Base-by-base conservation (phyloP, 2,797 vertebrate genomes). In the Tauraco hartlaubi region DNA sequence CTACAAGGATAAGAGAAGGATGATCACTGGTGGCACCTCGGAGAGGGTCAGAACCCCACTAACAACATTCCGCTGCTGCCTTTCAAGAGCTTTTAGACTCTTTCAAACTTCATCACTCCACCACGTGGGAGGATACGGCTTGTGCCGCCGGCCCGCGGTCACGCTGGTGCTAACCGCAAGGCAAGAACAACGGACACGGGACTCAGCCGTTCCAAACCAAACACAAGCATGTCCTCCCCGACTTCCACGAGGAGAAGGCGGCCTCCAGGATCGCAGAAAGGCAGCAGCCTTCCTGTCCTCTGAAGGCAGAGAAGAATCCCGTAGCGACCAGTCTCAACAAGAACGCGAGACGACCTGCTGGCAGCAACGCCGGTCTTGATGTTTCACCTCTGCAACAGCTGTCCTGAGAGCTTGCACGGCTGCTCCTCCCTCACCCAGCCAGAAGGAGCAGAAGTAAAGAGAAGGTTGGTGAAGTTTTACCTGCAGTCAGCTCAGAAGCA, bases 1-100 rank as follows among this genome's bases (percentile, higher is more conserved):
- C 99, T 99, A 91, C 64, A 97, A 95, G 89, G 67, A 64, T 69
- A 83, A 91, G 94, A 93, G 63, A 95, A 94, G 29, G 20, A 56
- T 1, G 16, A 18, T 81, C 74, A 94, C 20, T 1, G 49, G 15
- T 23, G 33, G 85, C 49, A 15, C 95, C 79, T 71, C 26, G 73
- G 86, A 48, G 67, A 91, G 79, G 92, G 15, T 68, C 85, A 95
- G 79, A 75, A 44, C 85, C 90, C 93, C 95, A 80, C 95, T 85
- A 92, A 15, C 79, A 89, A 79, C 22, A 56, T 37, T 71, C 94
- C 94, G 74, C 91, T 54, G 78, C 87, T 41, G 86, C 92, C 68
- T 92, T 51, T 84, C 22, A n/a, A 88, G 88, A 61, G 63, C 31
- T 56, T 61, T 74, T 19, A 44, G 21, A 39, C 85, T 91, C 48